Evolutionary conservation across 2,797 vertebrate genomes (phyloP).

Genomic region (Syngnathus rostellatus): DNA sequence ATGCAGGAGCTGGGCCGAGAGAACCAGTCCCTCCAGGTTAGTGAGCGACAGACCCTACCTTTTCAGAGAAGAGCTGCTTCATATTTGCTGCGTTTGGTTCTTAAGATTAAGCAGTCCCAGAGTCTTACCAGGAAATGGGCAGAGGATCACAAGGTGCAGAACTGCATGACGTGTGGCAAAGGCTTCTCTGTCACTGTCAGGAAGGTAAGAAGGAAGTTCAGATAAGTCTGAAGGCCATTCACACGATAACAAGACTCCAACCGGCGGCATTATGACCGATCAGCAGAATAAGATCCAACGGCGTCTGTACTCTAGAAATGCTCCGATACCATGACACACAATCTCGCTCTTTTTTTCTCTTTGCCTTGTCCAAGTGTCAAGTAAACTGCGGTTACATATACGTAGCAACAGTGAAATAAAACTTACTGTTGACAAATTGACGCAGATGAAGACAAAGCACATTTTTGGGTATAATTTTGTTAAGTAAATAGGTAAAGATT

Average conservation of each 20-base stretch:
- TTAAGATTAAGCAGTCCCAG: conserved; percentile 93
- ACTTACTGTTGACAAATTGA: no score
- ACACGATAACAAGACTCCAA: not conserved
- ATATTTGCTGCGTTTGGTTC: not conserved
- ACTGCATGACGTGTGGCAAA: conserved; percentile 96
- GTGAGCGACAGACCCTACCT: not conserved
- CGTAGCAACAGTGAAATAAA: no score
- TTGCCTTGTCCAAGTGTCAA: no score
- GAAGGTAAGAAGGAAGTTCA: conserved; percentile 70
- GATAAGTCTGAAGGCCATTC: not conserved
- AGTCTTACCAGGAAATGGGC: conserved; percentile 93
- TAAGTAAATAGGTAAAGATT: no score
- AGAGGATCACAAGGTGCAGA: conserved; percentile 94
- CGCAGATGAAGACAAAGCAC: no score
- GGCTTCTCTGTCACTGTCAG: conserved; percentile 87
- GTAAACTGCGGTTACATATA: no score
- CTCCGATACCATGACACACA: no score
- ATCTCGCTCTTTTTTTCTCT: no score
- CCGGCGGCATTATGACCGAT: not conserved
- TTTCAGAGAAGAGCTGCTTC: no score
- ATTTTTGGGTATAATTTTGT: no score
- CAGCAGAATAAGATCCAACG: not conserved
- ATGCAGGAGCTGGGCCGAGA: conserved; percentile 97
- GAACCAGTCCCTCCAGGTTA: conserved; percentile 94
- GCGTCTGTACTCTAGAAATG: no score